These are phyloP conservation scores for Margaritifera margaritifera DNA, from an alignment of 2,888 invertebrate genomes.

Conservation along the genomic window DNA sequence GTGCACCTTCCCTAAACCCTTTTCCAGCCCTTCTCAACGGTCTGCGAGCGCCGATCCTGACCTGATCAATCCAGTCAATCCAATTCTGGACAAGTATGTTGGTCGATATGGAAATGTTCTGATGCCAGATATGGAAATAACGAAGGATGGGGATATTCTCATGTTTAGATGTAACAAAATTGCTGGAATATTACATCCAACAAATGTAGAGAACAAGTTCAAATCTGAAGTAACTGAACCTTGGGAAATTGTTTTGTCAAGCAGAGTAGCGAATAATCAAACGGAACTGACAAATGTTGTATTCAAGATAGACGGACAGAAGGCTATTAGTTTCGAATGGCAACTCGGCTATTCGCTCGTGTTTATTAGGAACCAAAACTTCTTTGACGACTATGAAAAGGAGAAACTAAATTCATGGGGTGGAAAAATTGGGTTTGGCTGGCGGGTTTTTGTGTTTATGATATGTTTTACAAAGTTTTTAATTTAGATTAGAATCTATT, in stretches of 20 bases:
- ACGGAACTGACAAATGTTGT: too few relatives aligned
- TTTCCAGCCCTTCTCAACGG: slow-evolving; percentile 2
- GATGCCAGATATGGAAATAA: slow-evolving; percentile 15
- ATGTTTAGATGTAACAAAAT: slow-evolving; percentile 26
- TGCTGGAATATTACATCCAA: slow-evolving; percentile 22
- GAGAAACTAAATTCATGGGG: too few relatives aligned
- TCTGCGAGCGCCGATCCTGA: neutral
- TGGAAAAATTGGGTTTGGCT: too few relatives aligned
- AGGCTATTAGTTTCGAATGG: too few relatives aligned
- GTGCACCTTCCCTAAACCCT: slow-evolving; percentile 41
- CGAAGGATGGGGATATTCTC: slow-evolving; percentile 1
- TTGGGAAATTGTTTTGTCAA: slow-evolving; percentile 5
- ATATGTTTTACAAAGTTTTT: too few relatives aligned
- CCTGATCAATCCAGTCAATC: slow-evolving; percentile 10
- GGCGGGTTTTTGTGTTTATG: too few relatives aligned
- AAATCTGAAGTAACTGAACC: slow-evolving; percentile 21
- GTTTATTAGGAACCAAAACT: too few relatives aligned
- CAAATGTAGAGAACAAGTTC: slow-evolving; percentile 21
- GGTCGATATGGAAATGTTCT: slow-evolving; percentile 17
- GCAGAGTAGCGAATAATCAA: too few relatives aligned
- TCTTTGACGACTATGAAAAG: too few relatives aligned
- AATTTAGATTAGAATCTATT: too few relatives aligned
- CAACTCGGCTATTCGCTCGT: too few relatives aligned
- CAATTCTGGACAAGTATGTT: slow-evolving; percentile 11
- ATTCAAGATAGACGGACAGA: too few relatives aligned